A percentile compares a stretch with the other conserved stretches of the same genome.
Conservation (phyloP, 2,797 vertebrate genomes). For the Telmatherina bonti region DNA sequence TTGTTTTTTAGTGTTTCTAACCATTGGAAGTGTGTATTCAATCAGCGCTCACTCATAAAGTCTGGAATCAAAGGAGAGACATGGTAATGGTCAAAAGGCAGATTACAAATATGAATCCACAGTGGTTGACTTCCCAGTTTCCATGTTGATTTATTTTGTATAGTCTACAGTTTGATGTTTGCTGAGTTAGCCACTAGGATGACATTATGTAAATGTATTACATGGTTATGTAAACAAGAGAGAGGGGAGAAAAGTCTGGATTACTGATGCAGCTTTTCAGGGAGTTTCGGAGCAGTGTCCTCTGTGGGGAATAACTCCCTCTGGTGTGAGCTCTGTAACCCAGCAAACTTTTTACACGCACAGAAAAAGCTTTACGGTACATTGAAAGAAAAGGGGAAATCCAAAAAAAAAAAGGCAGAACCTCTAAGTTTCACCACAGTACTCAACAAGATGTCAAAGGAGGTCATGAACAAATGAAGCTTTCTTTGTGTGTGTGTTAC, state of each 20-base stretch:
- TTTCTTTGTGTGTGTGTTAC: constrained; percentile 29
- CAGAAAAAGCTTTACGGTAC: background rate
- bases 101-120: too few relatives aligned
- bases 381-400: background rate
- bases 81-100: background rate
- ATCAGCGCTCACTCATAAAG: too few relatives aligned
- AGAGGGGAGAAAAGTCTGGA: background rate
- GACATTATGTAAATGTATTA: background rate
- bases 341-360: background rate
- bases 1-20: background rate
- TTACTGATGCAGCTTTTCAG: background rate
- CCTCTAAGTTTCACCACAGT: background rate
- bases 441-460: constrained; percentile 29
- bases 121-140: background rate
- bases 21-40: too few relatives aligned
- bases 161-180: background rate
- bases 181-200: background rate
- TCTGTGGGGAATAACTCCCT: background rate
- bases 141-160: background rate
- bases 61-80: background rate
- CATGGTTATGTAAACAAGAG: background rate
- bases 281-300: background rate
- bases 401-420: background rate
- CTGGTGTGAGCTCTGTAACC: background rate
- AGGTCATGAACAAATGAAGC: constrained; percentile 32